Conservation (phyloP, 2,797 vertebrate species). For the Prionace glauca region DNA sequence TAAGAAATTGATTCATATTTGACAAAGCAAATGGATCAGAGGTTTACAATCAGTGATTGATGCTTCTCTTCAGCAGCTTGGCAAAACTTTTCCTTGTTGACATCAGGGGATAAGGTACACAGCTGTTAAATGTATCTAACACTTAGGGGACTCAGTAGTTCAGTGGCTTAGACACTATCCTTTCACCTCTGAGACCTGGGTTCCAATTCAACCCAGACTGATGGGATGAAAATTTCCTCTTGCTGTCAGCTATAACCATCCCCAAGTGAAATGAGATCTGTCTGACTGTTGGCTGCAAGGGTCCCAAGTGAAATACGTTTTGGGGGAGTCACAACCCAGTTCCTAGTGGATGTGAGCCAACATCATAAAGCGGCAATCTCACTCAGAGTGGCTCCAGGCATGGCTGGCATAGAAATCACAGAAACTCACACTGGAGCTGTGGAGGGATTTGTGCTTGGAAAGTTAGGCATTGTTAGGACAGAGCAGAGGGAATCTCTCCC, state of each 20-base stretch:
- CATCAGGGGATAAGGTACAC: background rate
- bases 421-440: background rate
- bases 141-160: background rate
- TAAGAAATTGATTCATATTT: background rate
- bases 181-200: constrained; percentile 24
- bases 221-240: constrained; percentile 28
- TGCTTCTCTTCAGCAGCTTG: background rate
- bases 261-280: constrained; percentile 6
- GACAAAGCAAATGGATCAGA: background rate
- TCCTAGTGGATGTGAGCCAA: background rate
- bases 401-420: background rate
- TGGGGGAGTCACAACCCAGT: background rate
- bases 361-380: background rate
- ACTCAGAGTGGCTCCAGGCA: too few species aligned
- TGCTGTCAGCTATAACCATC: background rate
- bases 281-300: background rate
- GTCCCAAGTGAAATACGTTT: background rate
- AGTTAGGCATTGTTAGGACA: background rate
- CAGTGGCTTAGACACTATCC: background rate
- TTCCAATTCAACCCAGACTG: constrained; percentile 29
- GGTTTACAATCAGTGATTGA: background rate
- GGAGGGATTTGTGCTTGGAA: background rate
- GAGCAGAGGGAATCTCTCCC: background rate
- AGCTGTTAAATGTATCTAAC: constrained; percentile 15
- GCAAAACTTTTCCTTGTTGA: background rate